Base-by-base conservation (phyloP, 2,888 invertebrate genomes). In the Phytoseiulus persimilis region DNA sequence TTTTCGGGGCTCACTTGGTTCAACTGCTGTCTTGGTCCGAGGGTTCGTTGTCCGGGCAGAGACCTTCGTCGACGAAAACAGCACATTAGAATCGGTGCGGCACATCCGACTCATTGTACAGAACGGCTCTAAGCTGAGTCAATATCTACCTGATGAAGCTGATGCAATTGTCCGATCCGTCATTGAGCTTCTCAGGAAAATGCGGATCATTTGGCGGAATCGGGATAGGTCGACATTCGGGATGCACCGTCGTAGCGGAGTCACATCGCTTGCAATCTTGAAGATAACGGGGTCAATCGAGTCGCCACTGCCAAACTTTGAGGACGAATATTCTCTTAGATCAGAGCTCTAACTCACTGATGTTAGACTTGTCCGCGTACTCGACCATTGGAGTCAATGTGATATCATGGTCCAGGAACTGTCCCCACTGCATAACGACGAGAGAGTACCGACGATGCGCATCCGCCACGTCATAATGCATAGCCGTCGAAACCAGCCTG, bases 371-470 rank as follows among this genome's bases (percentile, higher is more conserved):
- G 45, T 90, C 83, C 83, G 18, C 89, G 90, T 90, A 91, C 90
- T 91, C 91, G 83, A 91, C 90, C 91, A 91, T 91, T 0, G 97
- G 98, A 0, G 98, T 97, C 94, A 97, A 95, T 0, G 98, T 98
- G 90, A 98, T 94, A 92, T 98, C 98, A 93, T 98, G 98, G 93
- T 98, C 98, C 32, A 98, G 93, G 92, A 98, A 93, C 93, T 98
- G 98, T 0, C 97, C 98, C 92, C 95, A 98, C 93, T 98, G 98
- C 98, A 98, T 98, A 46, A 96, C 95, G 95, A 98, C 96, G 31
- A 98, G 93, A 0, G 97, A 96, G 93, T 98, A 97, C 9, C 96
- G 94, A 0, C 95, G 95, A 92, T 97, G 97, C 32, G 97, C 94
- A 92, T 97, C 96, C 65, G 96, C 96, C 90, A 97, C 96, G 92